Evolutionary conservation across 1,140 invertebrate genomes (phyloP), one percentile per base, ranked within the genome.

Genomic region (Formica selysi): DNA sequence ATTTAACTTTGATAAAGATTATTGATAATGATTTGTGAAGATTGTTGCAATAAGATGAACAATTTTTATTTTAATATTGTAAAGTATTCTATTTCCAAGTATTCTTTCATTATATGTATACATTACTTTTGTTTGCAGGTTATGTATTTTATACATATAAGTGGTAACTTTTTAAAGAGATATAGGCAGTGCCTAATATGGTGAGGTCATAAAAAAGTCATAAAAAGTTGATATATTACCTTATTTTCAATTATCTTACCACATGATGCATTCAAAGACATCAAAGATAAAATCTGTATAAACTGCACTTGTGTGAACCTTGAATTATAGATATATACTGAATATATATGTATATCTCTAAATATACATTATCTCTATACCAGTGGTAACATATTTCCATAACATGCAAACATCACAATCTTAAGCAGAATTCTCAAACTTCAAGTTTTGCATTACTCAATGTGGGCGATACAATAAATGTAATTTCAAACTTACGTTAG

Each of bases 181-280:
- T 85, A 48, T 87, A 79, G 73, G 89, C 85, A 88, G 87, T 90
- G 80, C 86, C 86, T 80, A 81, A 84, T 88, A 84, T 87, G 86
- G 76, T 70, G 86, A 68, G 74, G 38, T 88, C 32, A 48, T 73
- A 19, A 62, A 26, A 26, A 22, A 22, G 54, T 59, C 16, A 59
- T 59, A 59, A 59, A 59, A n/a, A 59, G n/a, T 59, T 59, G 8
- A 59, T 51, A 51, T 13, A 51, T 16, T 51, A 16, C 4, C 44
- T 48, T 48, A 16, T 51, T 51, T 51, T 51, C 48, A 51, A 51
- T 51, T 51, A 16, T 16, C 8, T 51, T 19, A 48, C 3, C 16
- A 51, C 16, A 51, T 19, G 19, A 51, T 13, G 11, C 11, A 10
- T 41, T 7, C 26, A 29, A 29, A 29, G 26, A 7, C 1, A 0